These are phyloP conservation scores for Eupsilia transversa DNA, from an alignment of 2,888 invertebrate species.

Conservation along the genomic window DNA sequence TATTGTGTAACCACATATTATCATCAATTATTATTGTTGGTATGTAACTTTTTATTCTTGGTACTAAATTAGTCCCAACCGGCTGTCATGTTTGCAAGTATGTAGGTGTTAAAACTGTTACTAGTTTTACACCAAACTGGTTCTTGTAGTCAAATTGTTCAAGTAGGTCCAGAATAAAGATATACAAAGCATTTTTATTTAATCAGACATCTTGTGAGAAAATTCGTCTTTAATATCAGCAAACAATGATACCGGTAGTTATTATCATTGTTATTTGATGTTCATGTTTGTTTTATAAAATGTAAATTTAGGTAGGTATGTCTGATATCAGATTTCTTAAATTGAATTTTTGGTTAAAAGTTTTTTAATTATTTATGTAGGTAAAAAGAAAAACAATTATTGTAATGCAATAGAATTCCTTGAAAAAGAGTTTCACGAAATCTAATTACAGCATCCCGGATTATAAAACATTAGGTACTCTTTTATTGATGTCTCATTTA, in stretches of 20 bases:
- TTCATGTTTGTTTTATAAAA: neutral
- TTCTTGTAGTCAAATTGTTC: neutral
- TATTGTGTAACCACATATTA: neutral
- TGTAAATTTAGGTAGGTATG: neutral
- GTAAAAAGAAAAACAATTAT: too few species aligned
- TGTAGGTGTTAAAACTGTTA: neutral
- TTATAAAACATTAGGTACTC: neutral
- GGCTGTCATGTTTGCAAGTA: neutral
- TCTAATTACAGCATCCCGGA: neutral
- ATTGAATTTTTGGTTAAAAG: neutral
- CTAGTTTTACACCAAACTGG: neutral
- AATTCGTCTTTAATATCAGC: too few species aligned
- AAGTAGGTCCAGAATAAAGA: neutral
- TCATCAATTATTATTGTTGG: neutral
- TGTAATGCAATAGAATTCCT: neutral
- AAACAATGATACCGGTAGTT: neutral
- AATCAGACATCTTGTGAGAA: neutral
- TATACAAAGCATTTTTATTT: neutral
- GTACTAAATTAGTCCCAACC: neutral
- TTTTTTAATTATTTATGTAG: too few species aligned
- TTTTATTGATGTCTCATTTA: too few species aligned
- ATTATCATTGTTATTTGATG: neutral
- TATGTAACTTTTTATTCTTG: neutral
- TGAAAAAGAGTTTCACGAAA: neutral
- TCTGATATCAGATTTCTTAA: neutral